Percentiles rank a stretch among this genome's conserved stretches.
phyloP scores from a whole-genome alignment of 1,140 invertebrate species.

The Daktulosphaira vitifoliae region DNA sequence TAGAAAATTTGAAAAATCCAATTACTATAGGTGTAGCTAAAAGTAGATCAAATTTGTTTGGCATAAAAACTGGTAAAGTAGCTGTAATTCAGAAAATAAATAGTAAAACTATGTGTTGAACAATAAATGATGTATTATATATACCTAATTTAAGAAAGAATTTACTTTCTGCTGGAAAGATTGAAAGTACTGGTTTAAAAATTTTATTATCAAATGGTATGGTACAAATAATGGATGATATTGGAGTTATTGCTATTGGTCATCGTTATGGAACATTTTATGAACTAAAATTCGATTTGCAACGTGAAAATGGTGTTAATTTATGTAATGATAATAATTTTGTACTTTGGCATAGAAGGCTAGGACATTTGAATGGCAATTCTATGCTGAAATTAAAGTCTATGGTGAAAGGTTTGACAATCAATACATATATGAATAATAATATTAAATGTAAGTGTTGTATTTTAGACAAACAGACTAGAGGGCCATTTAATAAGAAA shows the following conservation, averaged over 20 bases:
- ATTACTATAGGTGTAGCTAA: no score
- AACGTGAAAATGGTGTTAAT: no score
- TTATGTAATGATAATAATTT: neutral
- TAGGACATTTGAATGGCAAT: neutral
- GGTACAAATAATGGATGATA: neutral
- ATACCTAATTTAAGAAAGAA: no score
- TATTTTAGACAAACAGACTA: neutral
- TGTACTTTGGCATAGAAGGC: neutral
- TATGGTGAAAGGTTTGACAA: neutral
- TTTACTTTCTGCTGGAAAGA: neutral
- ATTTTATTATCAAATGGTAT: neutral
- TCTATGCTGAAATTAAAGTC: neutral
- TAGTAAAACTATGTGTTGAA: no score
- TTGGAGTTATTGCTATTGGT: neutral
- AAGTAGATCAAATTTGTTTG: no score
- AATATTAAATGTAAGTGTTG: constrained; percentile 8
- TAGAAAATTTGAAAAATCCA: no score
- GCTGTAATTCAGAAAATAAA: no score
- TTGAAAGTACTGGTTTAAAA: neutral
- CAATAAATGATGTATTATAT: no score
- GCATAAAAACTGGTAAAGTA: no score
- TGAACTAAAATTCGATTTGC: neutral
- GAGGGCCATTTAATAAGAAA: constrained; percentile 37
- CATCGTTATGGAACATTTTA: neutral
- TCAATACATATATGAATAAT: neutral